phyloP scores from a whole-genome alignment of 2,888 invertebrate species.

The Gordius sp. region DNA sequence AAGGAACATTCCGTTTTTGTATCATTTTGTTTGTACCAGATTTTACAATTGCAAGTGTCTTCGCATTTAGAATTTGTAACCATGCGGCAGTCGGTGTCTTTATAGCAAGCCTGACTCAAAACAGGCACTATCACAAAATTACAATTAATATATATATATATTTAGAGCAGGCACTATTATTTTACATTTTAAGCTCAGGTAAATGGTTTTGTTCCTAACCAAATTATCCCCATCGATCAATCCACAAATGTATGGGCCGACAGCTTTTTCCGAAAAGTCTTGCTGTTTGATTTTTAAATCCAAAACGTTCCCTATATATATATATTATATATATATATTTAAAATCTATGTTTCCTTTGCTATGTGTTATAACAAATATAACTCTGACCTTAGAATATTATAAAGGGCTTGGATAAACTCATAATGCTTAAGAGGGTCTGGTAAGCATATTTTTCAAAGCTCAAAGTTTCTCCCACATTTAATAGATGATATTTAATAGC shows the following conservation, averaged over 20 bases:
- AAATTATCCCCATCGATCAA: neutral
- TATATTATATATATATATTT: no score
- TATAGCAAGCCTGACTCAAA: neutral
- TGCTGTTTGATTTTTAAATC: neutral
- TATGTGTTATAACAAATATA: no score
- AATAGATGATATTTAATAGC: no score
- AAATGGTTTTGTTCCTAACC: neutral
- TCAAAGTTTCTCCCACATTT: no score
- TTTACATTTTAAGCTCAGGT: slow-evolving; percentile 1
- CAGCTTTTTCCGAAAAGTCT: neutral
- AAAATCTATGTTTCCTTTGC: no score
- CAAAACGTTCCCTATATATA: neutral
- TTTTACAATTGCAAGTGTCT: neutral
- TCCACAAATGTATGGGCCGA: slow-evolving; percentile 1
- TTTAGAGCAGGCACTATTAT: neutral
- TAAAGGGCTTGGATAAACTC: no score
- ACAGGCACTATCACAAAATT: slow-evolving; percentile 1
- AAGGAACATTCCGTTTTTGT: neutral
- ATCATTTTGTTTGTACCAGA: neutral
- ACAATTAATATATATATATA: neutral
- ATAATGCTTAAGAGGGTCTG: no score
- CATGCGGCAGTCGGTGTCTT: neutral
- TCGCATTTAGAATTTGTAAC: neutral
- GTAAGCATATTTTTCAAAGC: no score
- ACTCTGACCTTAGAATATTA: no score